These are phyloP conservation scores for Halocynthia roretzi DNA, from an alignment of 23 tunicate genomes.

Conservation along the genomic window DNA sequence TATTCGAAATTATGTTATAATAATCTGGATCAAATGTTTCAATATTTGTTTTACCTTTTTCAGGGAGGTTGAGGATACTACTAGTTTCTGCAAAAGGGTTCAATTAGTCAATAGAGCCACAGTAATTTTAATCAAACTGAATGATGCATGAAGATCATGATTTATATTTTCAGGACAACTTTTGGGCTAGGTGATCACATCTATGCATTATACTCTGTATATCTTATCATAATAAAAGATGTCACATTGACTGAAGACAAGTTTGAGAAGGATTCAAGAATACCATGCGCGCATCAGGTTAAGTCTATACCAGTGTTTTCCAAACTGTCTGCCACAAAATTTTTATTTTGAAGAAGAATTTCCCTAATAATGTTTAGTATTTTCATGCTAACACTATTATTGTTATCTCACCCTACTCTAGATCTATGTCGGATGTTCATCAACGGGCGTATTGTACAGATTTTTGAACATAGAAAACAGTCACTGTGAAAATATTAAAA, in stretches of 20 bases:
- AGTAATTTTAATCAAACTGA: too few species aligned
- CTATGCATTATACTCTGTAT: slow-evolving; percentile 67
- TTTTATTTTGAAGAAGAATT: too few species aligned
- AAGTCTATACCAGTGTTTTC: not conserved
- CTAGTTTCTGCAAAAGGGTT: too few species aligned
- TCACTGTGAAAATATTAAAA: slow-evolving; percentile 43
- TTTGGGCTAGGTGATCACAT: slow-evolving; percentile 62
- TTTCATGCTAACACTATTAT: slow-evolving; percentile 1
- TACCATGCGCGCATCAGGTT: slow-evolving; percentile 19
- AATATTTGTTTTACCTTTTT: too few species aligned
- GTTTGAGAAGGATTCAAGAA: slow-evolving; percentile 10
- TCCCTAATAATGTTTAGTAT: not conserved
- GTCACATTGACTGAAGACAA: slow-evolving; percentile 51
- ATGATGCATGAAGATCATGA: not conserved
- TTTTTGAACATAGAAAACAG: slow-evolving; percentile 41
- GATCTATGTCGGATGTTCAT: slow-evolving; percentile 64
- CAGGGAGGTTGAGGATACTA: too few species aligned
- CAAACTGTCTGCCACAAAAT: not conserved
- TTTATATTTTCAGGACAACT: slow-evolving; percentile 28
- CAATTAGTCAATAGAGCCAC: too few species aligned
- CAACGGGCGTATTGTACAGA: slow-evolving; percentile 66
- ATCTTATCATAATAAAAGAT: slow-evolving; percentile 71
- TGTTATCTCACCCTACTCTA: not conserved
- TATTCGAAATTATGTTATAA: too few species aligned
- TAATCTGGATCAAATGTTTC: too few species aligned